Percentiles rank a stretch among this genome's conserved stretches.
These are phyloP conservation scores for Acanthornis magna DNA, from an alignment of 2,797 vertebrate species.

Conservation along the genomic window DNA sequence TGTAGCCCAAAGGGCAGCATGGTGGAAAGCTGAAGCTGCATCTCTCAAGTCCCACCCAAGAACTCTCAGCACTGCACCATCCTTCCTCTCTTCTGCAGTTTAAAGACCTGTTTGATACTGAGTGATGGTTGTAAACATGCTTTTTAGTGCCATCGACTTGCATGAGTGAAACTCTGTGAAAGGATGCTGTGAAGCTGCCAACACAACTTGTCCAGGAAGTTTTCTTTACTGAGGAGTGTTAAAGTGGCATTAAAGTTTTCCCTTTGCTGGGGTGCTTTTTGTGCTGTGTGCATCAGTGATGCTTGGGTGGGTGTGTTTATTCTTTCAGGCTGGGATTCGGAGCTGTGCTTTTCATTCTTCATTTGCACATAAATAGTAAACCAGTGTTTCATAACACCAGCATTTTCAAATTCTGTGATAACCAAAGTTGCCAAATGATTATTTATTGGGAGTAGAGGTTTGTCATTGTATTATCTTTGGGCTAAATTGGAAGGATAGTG, in stretches of 20 bases:
- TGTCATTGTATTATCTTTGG: background rate
- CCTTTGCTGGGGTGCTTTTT: background rate
- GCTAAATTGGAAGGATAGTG: background rate
- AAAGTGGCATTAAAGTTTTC: background rate
- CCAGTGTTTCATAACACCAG: background rate
- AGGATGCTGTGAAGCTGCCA: background rate
- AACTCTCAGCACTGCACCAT: fast-evolving
- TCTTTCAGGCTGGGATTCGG: background rate
- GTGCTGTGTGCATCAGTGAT: background rate
- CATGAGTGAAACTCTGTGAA: background rate
- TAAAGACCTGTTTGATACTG: background rate
- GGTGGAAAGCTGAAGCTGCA: background rate
- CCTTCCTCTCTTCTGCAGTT: background rate
- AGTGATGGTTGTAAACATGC: fast-evolving
- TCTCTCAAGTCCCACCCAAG: background rate
- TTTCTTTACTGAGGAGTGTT: background rate
- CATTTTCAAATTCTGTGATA: background rate
- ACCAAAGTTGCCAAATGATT: background rate
- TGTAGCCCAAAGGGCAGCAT: fast-evolving
- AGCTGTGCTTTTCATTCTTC: conserved; percentile 6
- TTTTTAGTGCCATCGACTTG: background rate
- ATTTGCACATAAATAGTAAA: background rate
- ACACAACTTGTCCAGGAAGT: background rate
- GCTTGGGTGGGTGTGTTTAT: background rate
- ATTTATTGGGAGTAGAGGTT: background rate